Evolutionary conservation across 2,113 vertebrate genomes (phyloP).

Genomic region (Ariopsis seemanni): DNA sequence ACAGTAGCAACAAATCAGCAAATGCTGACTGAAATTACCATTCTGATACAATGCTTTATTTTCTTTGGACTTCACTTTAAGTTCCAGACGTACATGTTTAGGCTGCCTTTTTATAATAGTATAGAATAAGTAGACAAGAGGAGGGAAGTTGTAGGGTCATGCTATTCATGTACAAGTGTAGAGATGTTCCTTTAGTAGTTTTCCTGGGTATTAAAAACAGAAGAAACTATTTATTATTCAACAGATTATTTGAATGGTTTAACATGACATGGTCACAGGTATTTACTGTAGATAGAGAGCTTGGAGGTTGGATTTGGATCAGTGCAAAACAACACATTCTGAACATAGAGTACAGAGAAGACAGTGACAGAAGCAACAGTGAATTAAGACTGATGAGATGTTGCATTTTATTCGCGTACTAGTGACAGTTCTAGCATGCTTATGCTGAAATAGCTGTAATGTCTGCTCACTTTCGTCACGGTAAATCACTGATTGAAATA

Average conservation of each 20-base stretch:
- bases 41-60: neutral
- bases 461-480: slow-evolving; percentile 48
- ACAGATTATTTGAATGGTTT: slow-evolving; percentile 10
- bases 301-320: neutral
- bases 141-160: neutral
- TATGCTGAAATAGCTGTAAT: slow-evolving; percentile 65
- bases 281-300: neutral
- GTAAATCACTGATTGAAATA: slow-evolving; percentile 41
- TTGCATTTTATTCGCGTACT: slow-evolving; percentile 65
- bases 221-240: neutral
- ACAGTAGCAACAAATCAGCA: neutral
- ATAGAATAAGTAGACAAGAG: neutral
- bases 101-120: neutral
- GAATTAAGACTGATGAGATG: slow-evolving; percentile 35
- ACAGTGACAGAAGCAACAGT: slow-evolving; percentile 21
- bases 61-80: neutral
- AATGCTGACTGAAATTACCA: neutral
- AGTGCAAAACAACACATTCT: neutral
- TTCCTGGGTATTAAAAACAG: neutral
- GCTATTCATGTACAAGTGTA: neutral
- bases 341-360: neutral
- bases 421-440: slow-evolving; percentile 66
- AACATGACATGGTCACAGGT: neutral
- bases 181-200: neutral
- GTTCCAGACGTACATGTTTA: neutral